Evolutionary conservation across 1,140 invertebrate species (phyloP).

Genomic region (Macrotrachela quadricornifera): DNA sequence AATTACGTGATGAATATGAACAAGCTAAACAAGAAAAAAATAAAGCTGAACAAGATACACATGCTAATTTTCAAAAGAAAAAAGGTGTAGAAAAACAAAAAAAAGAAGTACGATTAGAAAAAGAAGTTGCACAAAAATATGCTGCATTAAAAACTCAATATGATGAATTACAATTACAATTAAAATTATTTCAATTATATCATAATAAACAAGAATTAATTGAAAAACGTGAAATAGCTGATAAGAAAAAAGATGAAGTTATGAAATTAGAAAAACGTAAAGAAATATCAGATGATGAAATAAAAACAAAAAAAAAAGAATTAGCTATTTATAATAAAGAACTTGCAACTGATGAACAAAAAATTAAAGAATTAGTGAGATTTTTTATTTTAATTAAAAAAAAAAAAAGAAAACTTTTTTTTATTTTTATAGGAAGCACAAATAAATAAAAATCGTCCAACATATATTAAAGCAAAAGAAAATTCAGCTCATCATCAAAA

Average conservation of each 20-base stretch:
- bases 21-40: conserved; percentile 72
- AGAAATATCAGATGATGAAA: conserved; percentile 45
- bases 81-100: conserved; percentile 89
- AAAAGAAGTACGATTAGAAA: conserved; percentile 90
- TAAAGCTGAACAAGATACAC: conserved; percentile 88
- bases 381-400: too few relatives aligned
- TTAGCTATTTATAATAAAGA: conserved; percentile 59
- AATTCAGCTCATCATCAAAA: conserved; percentile 82
- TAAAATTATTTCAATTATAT: conserved; percentile 74
- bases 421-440: conserved; percentile 54
- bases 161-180: conserved; percentile 49
- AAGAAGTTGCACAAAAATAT: conserved; percentile 95
- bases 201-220: conserved; percentile 84
- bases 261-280: conserved; percentile 59
- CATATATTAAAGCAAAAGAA: conserved; percentile 93
- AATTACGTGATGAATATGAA: conserved; percentile 86
- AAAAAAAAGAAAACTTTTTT: too few relatives aligned
- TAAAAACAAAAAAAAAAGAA: conserved; percentile 85
- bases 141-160: conserved; percentile 40
- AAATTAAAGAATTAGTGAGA: conserved; percentile 51
- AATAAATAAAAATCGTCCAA: conserved; percentile 72
- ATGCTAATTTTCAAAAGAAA: conserved; percentile 93
- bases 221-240: conserved; percentile 51
- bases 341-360: conserved; percentile 72
- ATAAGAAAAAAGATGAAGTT: conserved; percentile 58